Conservation (phyloP, 1,140 invertebrate species). For the Coenobita brevimanus region DNA sequence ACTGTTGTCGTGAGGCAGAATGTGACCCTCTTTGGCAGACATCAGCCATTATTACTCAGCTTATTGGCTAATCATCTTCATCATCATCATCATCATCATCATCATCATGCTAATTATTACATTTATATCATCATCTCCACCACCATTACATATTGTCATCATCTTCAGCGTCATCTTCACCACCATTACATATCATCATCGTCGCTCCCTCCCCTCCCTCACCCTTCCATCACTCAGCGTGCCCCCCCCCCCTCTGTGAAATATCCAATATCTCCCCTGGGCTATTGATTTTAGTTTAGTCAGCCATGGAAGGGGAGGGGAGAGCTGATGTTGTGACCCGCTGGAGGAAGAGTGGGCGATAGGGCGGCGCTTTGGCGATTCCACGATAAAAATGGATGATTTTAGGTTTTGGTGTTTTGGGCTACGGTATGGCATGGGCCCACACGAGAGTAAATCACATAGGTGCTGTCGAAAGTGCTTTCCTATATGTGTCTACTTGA, state of each 20-base stretch:
- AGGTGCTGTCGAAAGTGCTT: too few relatives aligned
- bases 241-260: not conserved
- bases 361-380: too few relatives aligned
- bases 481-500: too few relatives aligned
- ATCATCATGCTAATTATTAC: not conserved
- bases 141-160: not conserved
- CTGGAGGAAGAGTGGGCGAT: not conserved
- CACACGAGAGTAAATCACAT: too few relatives aligned
- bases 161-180: not conserved
- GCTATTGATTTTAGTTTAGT: conserved; percentile 26
- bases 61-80: too few relatives aligned
- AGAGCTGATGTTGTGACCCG: not conserved
- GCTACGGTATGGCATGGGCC: too few relatives aligned
- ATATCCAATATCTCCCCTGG: conserved; percentile 24
- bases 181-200: not conserved
- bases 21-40: too few relatives aligned
- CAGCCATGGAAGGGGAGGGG: not conserved
- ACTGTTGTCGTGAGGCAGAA: too few relatives aligned
- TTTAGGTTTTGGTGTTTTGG: too few relatives aligned
- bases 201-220: not conserved
- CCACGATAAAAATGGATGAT: too few relatives aligned
- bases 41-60: too few relatives aligned
- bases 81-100: too few relatives aligned
- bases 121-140: not conserved
- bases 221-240: not conserved